Base-by-base conservation (phyloP, 2,888 invertebrate species). In the Drosophila sordidula region DNA sequence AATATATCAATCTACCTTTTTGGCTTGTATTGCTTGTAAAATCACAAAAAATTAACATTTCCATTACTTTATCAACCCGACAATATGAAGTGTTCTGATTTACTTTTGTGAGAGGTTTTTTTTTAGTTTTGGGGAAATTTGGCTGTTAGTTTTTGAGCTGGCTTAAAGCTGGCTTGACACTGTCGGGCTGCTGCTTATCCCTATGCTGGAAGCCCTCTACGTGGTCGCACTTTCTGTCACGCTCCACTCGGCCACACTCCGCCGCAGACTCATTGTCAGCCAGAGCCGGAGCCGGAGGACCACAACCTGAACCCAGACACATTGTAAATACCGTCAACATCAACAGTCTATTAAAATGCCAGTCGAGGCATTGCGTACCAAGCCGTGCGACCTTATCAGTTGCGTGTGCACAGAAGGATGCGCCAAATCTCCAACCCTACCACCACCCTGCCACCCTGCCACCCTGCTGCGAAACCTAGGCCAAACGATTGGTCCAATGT, bases 271-370 rank as follows among this genome's bases (percentile, higher is more conserved):
- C 71, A 70, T 65, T 65, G 65, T 46, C 78, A 59, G 44, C 12
- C 5, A 9, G 9, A 8, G 29, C 9, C 29, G n/a, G 56, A 14
- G 3, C 22, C n/a, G n/a, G n/a, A n/a, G n/a, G n/a, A n/a, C n/a
- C 46, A 25, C 47, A 44, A 34, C 34, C 54, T 47, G 54, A 22
- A 32, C 5, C 61, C 80, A 82, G 81, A 82, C 88, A 76, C 50
- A 87, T 45, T 73, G 88, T 69, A 86, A 87, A 87, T 83, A 83
- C 57, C 55, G 84, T 44, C 61, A 85, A 69, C 56, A 66, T 78
- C 88, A 78, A 73, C 87, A 80, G 89, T 85, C 85, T 87, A 89
- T 85, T 85, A 89, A 85, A 89, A 85, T 85, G 85, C 85, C 79
- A 81, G 81, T 69, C 88, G 83, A 72, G 73, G 69, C 81, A 72